Conservation (phyloP, 2,113 vertebrate genomes). For the Paralichthys olivaceus region DNA sequence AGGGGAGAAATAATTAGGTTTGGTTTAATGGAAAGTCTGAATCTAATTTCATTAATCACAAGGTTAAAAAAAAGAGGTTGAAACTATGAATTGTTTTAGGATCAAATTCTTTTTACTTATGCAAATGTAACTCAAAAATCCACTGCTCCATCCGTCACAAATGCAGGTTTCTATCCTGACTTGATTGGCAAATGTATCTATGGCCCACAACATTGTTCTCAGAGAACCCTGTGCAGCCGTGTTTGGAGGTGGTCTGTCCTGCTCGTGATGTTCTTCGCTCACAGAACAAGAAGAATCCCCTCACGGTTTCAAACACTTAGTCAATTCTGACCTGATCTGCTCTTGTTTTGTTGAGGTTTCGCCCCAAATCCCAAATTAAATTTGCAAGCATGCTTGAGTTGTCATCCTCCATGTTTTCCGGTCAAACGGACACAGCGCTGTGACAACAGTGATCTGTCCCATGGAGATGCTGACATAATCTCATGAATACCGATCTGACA, state of each 20-base stretch:
- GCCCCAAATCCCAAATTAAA: conserved; percentile 36
- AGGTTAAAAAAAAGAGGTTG: no score
- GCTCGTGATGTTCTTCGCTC: conserved; percentile 2
- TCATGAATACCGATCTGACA: conserved; percentile 25
- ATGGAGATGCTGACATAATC: conserved; percentile 19
- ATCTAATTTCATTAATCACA: no score
- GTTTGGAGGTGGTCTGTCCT: background rate
- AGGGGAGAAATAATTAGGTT: no score
- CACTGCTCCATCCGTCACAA: no score
- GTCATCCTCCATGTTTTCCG: conserved; percentile 21
- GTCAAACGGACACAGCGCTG: conserved; percentile 27
- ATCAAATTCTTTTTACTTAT: no score
- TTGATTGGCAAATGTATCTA: no score
- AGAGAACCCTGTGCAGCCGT: background rate
- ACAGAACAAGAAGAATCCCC: background rate
- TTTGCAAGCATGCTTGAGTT: conserved; percentile 18
- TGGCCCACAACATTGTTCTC: background rate
- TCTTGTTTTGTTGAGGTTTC: conserved; percentile 13
- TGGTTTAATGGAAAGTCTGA: no score
- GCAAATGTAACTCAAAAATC: no score
- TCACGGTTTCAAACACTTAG: background rate
- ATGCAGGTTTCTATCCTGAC: no score
- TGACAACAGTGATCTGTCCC: conserved; percentile 26
- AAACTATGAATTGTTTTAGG: no score
- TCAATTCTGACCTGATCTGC: conserved; percentile 26